phyloP scores from a whole-genome alignment of 2,888 invertebrate genomes.

The Thereva nobilitata region DNA sequence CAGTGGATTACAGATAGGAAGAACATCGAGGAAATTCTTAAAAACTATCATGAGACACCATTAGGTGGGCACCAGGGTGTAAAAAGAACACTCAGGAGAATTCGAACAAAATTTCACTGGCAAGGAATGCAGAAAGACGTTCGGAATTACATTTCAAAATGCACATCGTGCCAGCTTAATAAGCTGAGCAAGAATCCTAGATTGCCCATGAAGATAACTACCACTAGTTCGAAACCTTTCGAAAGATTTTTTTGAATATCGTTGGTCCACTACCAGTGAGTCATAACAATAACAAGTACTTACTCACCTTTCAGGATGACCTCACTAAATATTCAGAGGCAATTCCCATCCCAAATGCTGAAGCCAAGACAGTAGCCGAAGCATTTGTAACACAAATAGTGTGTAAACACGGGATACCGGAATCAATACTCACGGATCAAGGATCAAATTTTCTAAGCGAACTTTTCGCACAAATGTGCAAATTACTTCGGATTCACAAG shows the following conservation, averaged over 20 bases:
- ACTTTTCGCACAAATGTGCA: neutral
- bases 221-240: slow-evolving; percentile 2
- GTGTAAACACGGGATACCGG: neutral
- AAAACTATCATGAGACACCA: neutral
- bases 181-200: neutral
- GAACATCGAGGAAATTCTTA: slow-evolving; percentile 1
- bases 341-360: neutral
- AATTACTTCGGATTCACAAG: neutral
- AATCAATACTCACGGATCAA: no score
- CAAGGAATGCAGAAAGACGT: slow-evolving; percentile 1
- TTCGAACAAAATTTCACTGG: neutral
- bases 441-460: neutral
- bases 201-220: neutral
- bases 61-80: neutral
- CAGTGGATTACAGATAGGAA: neutral
- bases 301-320: no score
- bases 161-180: neutral
- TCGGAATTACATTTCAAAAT: neutral
- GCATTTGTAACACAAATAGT: neutral
- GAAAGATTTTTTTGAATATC: neutral
- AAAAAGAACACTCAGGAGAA: neutral
- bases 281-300: neutral
- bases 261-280: neutral
- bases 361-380: neutral
- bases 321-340: neutral